phyloP scores from a whole-genome alignment of 1,140 invertebrate species.

The Argopecten irradians region DNA sequence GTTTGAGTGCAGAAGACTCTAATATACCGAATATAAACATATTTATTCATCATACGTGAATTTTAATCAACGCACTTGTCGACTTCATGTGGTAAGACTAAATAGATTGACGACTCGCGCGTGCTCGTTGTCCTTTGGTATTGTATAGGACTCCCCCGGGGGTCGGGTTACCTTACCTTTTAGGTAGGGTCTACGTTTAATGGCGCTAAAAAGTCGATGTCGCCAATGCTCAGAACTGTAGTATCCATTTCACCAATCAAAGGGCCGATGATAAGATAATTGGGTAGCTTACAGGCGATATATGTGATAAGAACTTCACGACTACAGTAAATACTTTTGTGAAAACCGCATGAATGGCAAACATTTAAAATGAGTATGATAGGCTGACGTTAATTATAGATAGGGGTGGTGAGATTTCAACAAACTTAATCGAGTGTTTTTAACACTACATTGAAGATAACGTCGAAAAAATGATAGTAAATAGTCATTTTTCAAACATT shows the following conservation, averaged over 20 bases:
- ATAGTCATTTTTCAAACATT: not conserved
- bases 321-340: not conserved
- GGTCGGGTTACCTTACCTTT: not conserved
- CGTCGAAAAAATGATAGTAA: not conserved
- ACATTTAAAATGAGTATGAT: not conserved
- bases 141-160: not conserved
- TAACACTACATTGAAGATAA: not conserved
- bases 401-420: not conserved
- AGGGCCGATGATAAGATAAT: not conserved
- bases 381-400: not conserved
- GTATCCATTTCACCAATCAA: not conserved
- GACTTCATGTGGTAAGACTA: not conserved
- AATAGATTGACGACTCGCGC: not conserved
- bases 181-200: not conserved
- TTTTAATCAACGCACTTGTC: constrained; percentile 3
- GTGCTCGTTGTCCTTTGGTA: not conserved
- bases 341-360: not conserved
- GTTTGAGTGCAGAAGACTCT: not conserved
- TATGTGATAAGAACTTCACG: not conserved
- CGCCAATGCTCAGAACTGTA: not conserved
- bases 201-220: not conserved
- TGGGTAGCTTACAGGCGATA: not conserved
- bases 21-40: not conserved
- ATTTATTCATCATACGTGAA: not conserved
- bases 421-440: not conserved